phyloP scores from a whole-genome alignment of 2,797 vertebrate genomes.

The Cichlasoma orientale region DNA sequence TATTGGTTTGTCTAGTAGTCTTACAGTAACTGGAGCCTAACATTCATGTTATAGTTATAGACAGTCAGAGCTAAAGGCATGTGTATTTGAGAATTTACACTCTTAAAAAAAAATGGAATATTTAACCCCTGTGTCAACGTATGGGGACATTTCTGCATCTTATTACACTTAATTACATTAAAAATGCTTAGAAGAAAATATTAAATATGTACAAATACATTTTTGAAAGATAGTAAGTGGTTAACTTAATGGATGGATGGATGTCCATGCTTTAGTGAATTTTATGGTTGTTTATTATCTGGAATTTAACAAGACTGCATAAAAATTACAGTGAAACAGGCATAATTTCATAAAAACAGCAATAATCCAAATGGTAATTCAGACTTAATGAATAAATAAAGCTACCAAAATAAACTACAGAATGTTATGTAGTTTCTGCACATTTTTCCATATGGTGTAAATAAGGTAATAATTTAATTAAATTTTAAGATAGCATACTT shows the following conservation, averaged over 20 bases:
- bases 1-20: background rate
- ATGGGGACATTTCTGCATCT: no score
- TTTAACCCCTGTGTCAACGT: no score
- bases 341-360: background rate
- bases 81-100: background rate
- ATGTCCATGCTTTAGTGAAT: background rate
- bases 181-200: background rate
- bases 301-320: background rate
- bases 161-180: no score
- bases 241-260: background rate
- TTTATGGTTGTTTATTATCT: background rate
- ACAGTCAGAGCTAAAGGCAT: background rate
- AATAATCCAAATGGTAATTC: background rate
- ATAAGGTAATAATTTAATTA: no score
- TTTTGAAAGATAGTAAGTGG: background rate
- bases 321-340: background rate
- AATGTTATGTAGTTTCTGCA: background rate
- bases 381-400: background rate
- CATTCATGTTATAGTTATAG: background rate
- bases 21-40: background rate
- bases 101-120: background rate
- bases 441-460: background rate
- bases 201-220: background rate
- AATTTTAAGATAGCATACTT: no score
- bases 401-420: no score